Percentiles rank a stretch among this genome's conserved stretches.
phyloP scores from a whole-genome alignment of 2,888 invertebrate species.

The Julus scanicus region DNA sequence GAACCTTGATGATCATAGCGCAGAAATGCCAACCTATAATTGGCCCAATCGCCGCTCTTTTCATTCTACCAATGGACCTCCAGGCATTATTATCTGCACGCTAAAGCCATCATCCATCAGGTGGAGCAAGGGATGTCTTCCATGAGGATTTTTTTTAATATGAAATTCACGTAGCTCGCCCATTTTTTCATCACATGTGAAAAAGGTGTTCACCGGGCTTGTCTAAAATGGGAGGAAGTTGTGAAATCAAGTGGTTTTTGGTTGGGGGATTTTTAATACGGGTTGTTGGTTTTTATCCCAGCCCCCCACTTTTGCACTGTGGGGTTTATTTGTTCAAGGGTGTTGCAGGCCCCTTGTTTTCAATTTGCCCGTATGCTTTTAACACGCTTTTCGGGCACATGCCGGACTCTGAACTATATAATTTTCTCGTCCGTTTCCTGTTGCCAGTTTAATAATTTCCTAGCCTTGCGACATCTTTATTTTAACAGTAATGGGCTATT shows the following conservation, averaged over 20 bases:
- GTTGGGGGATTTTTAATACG: slow-evolving; percentile 5
- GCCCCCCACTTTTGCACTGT: neutral
- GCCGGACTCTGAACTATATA: slow-evolving; percentile 25
- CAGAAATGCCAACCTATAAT: slow-evolving; percentile 38
- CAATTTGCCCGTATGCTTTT: neutral
- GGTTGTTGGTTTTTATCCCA: slow-evolving; percentile 24
- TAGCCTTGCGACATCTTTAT: slow-evolving; percentile 8
- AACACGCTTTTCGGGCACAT: slow-evolving; percentile 1
- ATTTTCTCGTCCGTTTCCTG: slow-evolving; percentile 42
- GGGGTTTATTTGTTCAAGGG: neutral
- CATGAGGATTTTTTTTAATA: neutral
- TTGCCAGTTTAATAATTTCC: neutral
- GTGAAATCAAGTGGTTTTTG: slow-evolving; percentile 16
- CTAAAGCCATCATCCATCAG: slow-evolving; percentile 27
- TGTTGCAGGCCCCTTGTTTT: slow-evolving; percentile 26
- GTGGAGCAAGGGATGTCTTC: neutral
- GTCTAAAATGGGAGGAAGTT: slow-evolving; percentile 41
- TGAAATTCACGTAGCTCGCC: neutral
- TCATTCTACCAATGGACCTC: slow-evolving; percentile 3
- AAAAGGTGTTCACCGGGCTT: neutral
- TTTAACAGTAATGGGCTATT: neutral
- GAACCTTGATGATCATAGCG: slow-evolving; percentile 13
- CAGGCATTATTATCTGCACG: slow-evolving; percentile 39
- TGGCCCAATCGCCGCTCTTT: slow-evolving; percentile 42
- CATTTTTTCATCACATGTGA: neutral